These are phyloP conservation scores for Okapia johnstoni DNA, from an alignment of 2,113 vertebrate genomes.

Conservation along the genomic window DNA sequence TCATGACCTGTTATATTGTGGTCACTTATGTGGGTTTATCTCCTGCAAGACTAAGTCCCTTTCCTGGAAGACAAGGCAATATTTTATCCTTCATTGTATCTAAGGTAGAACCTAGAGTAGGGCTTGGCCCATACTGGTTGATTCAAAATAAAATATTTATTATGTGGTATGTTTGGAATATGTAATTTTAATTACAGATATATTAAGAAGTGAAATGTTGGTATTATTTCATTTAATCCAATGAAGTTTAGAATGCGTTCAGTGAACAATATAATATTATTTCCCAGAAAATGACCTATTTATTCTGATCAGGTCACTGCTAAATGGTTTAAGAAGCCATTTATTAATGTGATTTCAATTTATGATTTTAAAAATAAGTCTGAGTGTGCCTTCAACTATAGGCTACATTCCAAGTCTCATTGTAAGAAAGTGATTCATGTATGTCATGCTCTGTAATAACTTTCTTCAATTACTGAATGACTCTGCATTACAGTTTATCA, in stretches of 20 bases:
- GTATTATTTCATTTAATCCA: not conserved
- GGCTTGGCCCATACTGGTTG: not conserved
- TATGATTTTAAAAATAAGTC: slow-evolving; percentile 40
- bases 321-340: slow-evolving; percentile 41
- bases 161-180: not conserved
- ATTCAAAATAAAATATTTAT: slow-evolving; percentile 16
- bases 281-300: slow-evolving; percentile 59
- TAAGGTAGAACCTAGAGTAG: not conserved
- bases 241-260: not conserved
- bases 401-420: slow-evolving; percentile 34
- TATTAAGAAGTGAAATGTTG: not conserved
- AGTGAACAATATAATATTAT: slow-evolving; percentile 21
- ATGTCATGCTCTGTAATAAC: not conserved
- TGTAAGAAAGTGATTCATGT: slow-evolving; percentile 50
- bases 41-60: not conserved
- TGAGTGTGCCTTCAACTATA: slow-evolving; percentile 21
- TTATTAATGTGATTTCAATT: slow-evolving; percentile 39
- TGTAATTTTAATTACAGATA: slow-evolving; percentile 21
- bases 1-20: slow-evolving; percentile 18
- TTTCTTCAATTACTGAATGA: slow-evolving; percentile 45
- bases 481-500: slow-evolving; percentile 42
- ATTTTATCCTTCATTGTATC: not conserved
- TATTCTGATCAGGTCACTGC: not conserved
- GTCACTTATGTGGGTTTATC: slow-evolving; percentile 54
- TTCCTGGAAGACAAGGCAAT: slow-evolving; percentile 22